Evolutionary conservation across 2,797 vertebrate genomes (phyloP).

Genomic region (Fratercula arctica): DNA sequence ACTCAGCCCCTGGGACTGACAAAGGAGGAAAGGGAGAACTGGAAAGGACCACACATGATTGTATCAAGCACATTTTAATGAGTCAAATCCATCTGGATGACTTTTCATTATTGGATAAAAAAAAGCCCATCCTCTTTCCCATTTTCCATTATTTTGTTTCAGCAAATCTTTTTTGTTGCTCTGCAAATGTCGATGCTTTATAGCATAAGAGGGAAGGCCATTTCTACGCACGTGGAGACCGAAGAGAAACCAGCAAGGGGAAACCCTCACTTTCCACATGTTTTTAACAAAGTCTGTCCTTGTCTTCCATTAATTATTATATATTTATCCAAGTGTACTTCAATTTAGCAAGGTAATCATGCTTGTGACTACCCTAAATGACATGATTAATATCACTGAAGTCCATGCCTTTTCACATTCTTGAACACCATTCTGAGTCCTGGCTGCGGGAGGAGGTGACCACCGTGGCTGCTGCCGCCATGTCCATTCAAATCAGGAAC

Average conservation of each 20-base stretch:
- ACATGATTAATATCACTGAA: not conserved
- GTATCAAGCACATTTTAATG: not conserved
- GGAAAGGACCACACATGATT: not conserved
- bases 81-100: not conserved
- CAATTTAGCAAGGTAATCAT: not conserved
- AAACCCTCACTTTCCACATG: not conserved
- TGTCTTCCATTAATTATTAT: not conserved
- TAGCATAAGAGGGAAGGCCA: not conserved
- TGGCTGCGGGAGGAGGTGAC: not conserved
- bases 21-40: not conserved
- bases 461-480: fast-evolving
- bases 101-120: not conserved
- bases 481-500: not conserved
- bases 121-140: not conserved
- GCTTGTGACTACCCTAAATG: not conserved
- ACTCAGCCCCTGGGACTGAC: not conserved
- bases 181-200: not conserved
- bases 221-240: not conserved
- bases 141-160: not conserved
- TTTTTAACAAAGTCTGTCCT: not conserved
- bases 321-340: not conserved
- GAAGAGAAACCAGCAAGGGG: not conserved
- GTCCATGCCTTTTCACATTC: fast-evolving
- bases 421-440: not conserved
- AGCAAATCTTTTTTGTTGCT: not conserved